Base-by-base conservation (phyloP, 2,888 invertebrate genomes). In the Polydrusus pterygomalis region DNA sequence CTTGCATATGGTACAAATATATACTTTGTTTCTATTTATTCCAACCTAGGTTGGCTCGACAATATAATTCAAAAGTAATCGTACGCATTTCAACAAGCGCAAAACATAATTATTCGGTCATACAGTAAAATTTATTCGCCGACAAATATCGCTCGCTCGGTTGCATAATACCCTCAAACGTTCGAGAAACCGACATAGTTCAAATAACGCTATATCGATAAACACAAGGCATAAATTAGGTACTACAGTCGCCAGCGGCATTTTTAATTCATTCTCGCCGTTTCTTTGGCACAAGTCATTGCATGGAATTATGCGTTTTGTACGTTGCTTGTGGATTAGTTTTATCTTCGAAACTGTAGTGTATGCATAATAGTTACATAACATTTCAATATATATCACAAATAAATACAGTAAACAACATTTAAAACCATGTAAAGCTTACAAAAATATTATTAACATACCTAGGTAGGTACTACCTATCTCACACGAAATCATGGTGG, bases 171-270 rank as follows among this genome's bases (percentile, higher is more conserved):
- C 38, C 38, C 58, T 60, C 58, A 60, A 60, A 60, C 38, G 58
- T 38, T 60, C 58, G 58, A 60, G 58, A 60, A 60, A 60, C 58
- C 58, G 58, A 18, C 58, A 60, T 60, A 60, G 58, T 60, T 60
- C 34, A 60, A 38, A 60, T 60, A 60, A 60, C 58, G 58, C 58
- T 38, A 60, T 60, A 60, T 60, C 58, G 58, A 60, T 60, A 60
- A 60, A 34, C 58, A 60, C 58, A 17, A 17, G 18, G 58, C 38
- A 60, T 60, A 60, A 60, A 60, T 60, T 60, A n/a, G n/a, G n/a
- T n/a, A 38, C 15, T 38, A 18, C 7, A 15, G 38, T 38, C 58
- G 58, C 58, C 17, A 9, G 38, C 6, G 58, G 58, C 38, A 2
- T 38, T 60, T 60, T 60, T 34, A 38, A 38, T 60, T 60, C 58